These are phyloP conservation scores for Sisyra nigra DNA, from an alignment of 2,888 invertebrate genomes.

Conservation along the genomic window DNA sequence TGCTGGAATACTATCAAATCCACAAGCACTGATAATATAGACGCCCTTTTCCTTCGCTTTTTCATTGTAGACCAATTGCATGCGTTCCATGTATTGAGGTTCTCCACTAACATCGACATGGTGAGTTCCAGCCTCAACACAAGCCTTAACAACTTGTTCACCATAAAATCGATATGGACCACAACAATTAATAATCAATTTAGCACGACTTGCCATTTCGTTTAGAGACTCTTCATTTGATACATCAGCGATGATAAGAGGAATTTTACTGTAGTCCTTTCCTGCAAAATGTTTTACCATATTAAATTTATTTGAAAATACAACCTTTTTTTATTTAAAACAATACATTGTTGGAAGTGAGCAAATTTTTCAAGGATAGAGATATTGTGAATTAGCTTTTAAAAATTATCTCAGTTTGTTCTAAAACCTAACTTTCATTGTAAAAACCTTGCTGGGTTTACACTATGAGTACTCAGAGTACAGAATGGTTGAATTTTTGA, in stretches of 20 bases:
- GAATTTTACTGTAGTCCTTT: constrained; percentile 38
- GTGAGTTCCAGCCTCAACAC: constrained; percentile 55
- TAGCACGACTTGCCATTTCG: constrained; percentile 65
- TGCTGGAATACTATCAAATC: constrained; percentile 81
- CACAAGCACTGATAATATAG: constrained; percentile 81
- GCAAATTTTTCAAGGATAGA: neutral
- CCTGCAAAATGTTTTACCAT: constrained; percentile 36
- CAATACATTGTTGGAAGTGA: too few species aligned
- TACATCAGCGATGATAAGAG: constrained; percentile 64
- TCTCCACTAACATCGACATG: constrained; percentile 92
- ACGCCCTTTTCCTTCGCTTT: constrained; percentile 62
- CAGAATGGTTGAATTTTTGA: too few species aligned
- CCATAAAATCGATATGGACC: constrained; percentile 84
- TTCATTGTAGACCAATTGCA: constrained; percentile 67
- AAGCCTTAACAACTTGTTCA: constrained; percentile 78
- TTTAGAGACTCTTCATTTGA: constrained; percentile 52
- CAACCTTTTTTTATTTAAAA: neutral
- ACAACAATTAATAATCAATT: constrained; percentile 77
- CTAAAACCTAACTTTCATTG: too few species aligned
- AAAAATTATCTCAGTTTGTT: neutral
- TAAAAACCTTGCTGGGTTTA: too few species aligned
- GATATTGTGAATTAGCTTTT: neutral
- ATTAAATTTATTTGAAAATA: neutral
- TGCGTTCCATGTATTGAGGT: constrained; percentile 72
- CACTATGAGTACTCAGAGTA: too few species aligned